These are phyloP conservation scores for Sturnus vulgaris DNA, from an alignment of 2,113 vertebrate genomes.

Conservation along the genomic window DNA sequence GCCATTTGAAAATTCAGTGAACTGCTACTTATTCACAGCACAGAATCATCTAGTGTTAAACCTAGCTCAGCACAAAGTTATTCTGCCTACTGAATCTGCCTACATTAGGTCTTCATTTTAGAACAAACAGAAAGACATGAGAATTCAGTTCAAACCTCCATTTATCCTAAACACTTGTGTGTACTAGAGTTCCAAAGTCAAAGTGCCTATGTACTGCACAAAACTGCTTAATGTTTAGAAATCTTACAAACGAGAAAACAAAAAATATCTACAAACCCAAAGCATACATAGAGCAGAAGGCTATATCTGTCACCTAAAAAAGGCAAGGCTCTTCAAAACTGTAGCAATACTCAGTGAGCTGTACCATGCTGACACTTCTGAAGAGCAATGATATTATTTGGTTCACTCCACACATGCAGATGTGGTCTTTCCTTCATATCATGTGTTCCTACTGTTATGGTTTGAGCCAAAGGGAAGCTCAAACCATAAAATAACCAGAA, in stretches of 20 bases:
- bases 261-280: neutral
- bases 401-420: neutral
- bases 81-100: neutral
- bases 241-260: neutral
- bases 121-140: neutral
- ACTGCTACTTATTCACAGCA: neutral
- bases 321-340: neutral
- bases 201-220: neutral
- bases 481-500: neutral
- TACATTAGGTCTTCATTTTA: neutral
- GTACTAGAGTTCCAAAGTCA: neutral
- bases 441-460: accelerated
- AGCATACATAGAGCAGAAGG: neutral
- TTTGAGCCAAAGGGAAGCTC: neutral
- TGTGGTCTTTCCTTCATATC: neutral
- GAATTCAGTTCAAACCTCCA: neutral
- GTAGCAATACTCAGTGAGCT: neutral
- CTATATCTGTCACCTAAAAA: neutral
- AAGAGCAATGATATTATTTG: neutral
- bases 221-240: neutral
- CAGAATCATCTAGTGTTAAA: neutral
- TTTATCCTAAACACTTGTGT: neutral
- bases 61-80: neutral
- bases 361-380: neutral
- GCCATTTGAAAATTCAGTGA: neutral